Percentiles rank a stretch among this genome's conserved stretches.
These are phyloP conservation scores for Cyclophora punctaria DNA, from an alignment of 2,888 invertebrate species.

Conservation along the genomic window DNA sequence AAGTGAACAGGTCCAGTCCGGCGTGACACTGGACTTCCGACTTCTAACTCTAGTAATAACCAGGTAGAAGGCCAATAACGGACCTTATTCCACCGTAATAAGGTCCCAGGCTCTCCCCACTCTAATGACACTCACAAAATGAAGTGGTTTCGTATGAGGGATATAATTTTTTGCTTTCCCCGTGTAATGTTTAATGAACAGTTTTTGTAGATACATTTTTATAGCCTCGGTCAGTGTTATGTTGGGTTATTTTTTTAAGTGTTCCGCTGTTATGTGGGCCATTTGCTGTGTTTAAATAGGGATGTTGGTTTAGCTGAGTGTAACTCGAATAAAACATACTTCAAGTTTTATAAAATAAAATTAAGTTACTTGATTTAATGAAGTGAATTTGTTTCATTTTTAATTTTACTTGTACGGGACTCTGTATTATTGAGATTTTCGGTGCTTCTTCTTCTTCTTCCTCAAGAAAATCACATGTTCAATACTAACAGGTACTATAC, in stretches of 20 bases:
- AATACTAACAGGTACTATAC: too few relatives aligned
- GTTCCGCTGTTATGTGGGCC: too few relatives aligned
- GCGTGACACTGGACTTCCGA: slow-evolving; percentile 52
- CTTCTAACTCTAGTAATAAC: slow-evolving; percentile 32
- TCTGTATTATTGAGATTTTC: too few relatives aligned
- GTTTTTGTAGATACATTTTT: slow-evolving; percentile 10
- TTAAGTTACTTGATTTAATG: too few relatives aligned
- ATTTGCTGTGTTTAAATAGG: too few relatives aligned
- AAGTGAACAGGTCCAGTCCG: slow-evolving; percentile 61
- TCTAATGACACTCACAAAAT: slow-evolving; percentile 20
- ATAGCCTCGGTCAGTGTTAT: slow-evolving; percentile 2
- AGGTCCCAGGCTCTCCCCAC: slow-evolving; percentile 24
- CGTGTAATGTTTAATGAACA: slow-evolving; percentile 19
- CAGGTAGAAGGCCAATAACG: slow-evolving; percentile 35
- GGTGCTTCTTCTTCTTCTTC: too few relatives aligned
- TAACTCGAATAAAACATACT: too few relatives aligned
- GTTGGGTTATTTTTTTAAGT: background rate
- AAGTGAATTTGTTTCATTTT: too few relatives aligned
- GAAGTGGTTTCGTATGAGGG: slow-evolving; percentile 19
- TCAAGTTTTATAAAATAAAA: too few relatives aligned
- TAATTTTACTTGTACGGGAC: too few relatives aligned
- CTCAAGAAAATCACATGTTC: too few relatives aligned
- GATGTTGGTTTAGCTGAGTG: too few relatives aligned
- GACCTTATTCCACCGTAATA: slow-evolving; percentile 33
- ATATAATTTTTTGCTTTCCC: slow-evolving; percentile 17